phyloP scores from a whole-genome alignment of 2,888 invertebrate species.

The Napeogenes sylphis region DNA sequence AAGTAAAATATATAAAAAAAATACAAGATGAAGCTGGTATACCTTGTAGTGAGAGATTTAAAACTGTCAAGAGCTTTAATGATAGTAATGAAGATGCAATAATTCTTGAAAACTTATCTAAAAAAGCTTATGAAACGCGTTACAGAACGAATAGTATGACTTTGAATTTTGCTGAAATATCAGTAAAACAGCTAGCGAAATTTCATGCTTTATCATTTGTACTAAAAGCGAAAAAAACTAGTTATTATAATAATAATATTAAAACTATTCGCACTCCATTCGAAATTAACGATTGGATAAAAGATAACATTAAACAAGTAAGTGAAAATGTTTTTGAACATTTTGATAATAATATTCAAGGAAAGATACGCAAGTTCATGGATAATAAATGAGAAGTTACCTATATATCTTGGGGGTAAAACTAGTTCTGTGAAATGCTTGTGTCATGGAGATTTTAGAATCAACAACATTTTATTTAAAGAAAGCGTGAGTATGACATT shows the following conservation, averaged over 20 bases:
- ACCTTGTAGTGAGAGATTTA: constrained; percentile 39
- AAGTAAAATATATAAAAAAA: constrained; percentile 30
- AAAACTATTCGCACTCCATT: constrained; percentile 30
- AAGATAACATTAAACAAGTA: constrained; percentile 35
- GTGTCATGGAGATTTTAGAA: constrained; percentile 45
- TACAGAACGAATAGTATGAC: constrained; percentile 35
- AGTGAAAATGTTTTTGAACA: constrained; percentile 30
- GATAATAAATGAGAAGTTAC: constrained; percentile 29
- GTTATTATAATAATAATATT: constrained; percentile 34
- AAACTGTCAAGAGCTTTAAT: constrained; percentile 39
- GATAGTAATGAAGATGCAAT: constrained; percentile 42
- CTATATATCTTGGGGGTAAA: constrained; percentile 32
- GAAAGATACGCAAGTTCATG: too few species aligned
- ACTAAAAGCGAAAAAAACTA: constrained; percentile 32
- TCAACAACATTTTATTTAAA: constrained; percentile 42
- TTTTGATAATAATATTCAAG: constrained; percentile 24
- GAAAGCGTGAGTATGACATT: constrained; percentile 37
- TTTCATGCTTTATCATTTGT: constrained; percentile 41
- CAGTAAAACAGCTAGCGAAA: constrained; percentile 39
- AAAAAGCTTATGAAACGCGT: constrained; percentile 39
- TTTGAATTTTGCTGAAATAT: constrained; percentile 36
- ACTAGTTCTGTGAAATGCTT: constrained; percentile 32
- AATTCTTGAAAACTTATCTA: constrained; percentile 47
- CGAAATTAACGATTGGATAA: constrained; percentile 34
- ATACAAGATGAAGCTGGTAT: constrained; percentile 42